Base-by-base conservation (phyloP, 2,113 vertebrate genomes). In the Antennarius striatus region DNA sequence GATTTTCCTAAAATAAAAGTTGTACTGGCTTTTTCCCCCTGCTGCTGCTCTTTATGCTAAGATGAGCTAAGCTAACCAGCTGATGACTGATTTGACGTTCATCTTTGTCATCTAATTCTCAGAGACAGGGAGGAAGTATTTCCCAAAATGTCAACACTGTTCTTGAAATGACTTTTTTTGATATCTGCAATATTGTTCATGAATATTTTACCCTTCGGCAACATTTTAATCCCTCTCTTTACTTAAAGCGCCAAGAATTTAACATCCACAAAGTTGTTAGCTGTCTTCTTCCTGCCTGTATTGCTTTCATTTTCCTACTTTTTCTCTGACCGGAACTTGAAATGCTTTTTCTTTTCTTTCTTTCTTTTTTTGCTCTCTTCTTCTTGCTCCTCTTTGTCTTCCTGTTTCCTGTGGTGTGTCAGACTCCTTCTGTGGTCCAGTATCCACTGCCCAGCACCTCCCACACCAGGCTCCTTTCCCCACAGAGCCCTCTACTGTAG, bases 371-470 rank as follows among this genome's bases (percentile, higher is more conserved):
- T 81, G 60, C 63, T 80, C 55, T 73, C 4, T 77, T 58, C 9
- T 43, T 77, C 11, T 66, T 7, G 61, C 14, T 75, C 32, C 57
- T 68, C 11, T 53, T 66, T 61, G 52, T 79, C 55, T 84, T 71
- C 71, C 74, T 90, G 82, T 82, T 89, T 83, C 78, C 67, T 83
- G 58, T 86, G 85, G 81, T 69, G 84, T 93, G 86, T 94, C 93
- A 97, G 95, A 96, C 92, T 95, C 94, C 91, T 96, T 97, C 93
- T 95, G 93, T 94, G 94, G 92, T 89, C 93, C 92, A 91, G 91
- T 93, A 81, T 91, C 91, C 91, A 81, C 88, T 87, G 87, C 87
- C 67, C 91, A 92, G 87, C 92, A 92, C 68, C 95, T 94, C 87
- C 89, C 93, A 93, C 95, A 93, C 48, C 92, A 94, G 93, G 92